Percentiles rank a stretch among this genome's conserved stretches.
phyloP scores from a whole-genome alignment of 2,113 vertebrate genomes.

The Clarias macrocephalus region DNA sequence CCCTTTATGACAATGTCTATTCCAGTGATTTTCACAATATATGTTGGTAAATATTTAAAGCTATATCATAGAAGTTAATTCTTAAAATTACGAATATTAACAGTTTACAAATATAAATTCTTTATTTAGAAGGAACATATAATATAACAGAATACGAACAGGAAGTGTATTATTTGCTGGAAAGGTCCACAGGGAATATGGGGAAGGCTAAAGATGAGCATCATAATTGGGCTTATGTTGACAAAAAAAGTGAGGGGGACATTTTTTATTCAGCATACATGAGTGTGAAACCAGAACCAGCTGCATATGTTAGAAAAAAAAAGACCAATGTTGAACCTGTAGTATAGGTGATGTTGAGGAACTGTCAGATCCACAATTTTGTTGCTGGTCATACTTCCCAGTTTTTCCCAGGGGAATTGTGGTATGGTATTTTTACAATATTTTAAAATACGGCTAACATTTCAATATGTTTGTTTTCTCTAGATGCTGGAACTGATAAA shows the following conservation, averaged over 20 bases:
- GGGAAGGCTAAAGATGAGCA: background rate
- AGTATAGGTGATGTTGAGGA: background rate
- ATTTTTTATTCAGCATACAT: background rate
- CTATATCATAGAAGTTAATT: background rate
- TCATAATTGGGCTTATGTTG: background rate
- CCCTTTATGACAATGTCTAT: background rate
- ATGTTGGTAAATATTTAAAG: background rate
- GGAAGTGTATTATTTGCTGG: background rate
- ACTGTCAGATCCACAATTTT: background rate
- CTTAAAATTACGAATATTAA: background rate
- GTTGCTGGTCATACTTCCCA: background rate
- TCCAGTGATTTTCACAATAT: background rate
- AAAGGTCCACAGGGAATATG: background rate
- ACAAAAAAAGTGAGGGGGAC: background rate
- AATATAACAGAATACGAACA: background rate
- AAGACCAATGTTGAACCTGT: background rate
- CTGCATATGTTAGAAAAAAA: background rate
- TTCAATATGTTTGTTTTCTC: background rate
- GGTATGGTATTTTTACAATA: too few species aligned
- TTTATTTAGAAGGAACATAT: background rate
- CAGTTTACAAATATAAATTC: background rate
- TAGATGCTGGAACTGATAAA: slow-evolving; percentile 78
- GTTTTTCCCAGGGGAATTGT: background rate
- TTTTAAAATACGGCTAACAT: background rate
- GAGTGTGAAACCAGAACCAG: background rate